These are phyloP conservation scores for Dioctria rufipes DNA, from an alignment of 2,888 invertebrate species.

Conservation along the genomic window DNA sequence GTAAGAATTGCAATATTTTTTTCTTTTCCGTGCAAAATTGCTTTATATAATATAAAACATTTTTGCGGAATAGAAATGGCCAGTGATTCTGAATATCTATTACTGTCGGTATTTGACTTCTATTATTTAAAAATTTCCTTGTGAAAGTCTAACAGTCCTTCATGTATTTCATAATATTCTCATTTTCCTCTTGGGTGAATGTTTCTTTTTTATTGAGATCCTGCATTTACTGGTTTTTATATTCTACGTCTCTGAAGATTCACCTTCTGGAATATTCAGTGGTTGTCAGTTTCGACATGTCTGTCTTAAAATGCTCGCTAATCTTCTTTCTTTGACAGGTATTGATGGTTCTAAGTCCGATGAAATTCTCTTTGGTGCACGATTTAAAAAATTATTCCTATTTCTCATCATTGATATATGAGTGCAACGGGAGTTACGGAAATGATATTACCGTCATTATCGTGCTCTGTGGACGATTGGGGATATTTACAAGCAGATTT, in stretches of 20 bases:
- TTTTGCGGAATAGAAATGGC: conserved; percentile 27
- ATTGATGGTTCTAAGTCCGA: conserved; percentile 4
- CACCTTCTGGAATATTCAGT: neutral
- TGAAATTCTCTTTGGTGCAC: conserved; percentile 12
- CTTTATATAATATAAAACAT: neutral
- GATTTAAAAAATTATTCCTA: conserved; percentile 39
- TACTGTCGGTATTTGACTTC: conserved; percentile 12
- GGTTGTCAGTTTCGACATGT: conserved; percentile 43
- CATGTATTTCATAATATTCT: neutral
- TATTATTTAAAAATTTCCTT: conserved; percentile 38
- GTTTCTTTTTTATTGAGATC: neutral
- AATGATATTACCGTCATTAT: conserved; percentile 11
- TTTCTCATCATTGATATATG: conserved; percentile 27
- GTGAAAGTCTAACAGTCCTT: no score
- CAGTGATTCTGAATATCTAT: conserved; percentile 12
- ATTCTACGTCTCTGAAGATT: conserved; percentile 5
- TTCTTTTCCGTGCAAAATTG: no score
- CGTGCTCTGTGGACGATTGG: conserved; percentile 10
- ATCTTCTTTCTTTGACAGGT: conserved; percentile 28
- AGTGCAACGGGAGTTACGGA: conserved; percentile 17
- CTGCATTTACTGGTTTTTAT: neutral
- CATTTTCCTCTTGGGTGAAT: neutral
- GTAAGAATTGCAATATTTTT: no score
- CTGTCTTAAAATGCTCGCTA: neutral
- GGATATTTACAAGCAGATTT: conserved; percentile 34